These are phyloP conservation scores for Rhinoptilus africanus DNA, from an alignment of 2,113 vertebrate genomes.

Conservation along the genomic window DNA sequence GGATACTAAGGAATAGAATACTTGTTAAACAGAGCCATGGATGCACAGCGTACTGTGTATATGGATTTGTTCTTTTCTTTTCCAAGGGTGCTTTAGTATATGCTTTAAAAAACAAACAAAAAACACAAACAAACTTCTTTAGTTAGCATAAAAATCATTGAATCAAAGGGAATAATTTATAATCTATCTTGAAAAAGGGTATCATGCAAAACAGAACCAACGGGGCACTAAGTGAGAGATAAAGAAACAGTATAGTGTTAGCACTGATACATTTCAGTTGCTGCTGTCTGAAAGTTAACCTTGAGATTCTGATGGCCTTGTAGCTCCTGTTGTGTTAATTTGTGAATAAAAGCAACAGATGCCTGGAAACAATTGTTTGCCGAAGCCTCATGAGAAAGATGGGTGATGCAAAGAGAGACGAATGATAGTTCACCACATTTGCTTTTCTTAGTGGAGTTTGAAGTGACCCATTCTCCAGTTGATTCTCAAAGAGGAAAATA, in stretches of 20 bases:
- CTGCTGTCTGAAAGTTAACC: not conserved
- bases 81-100: not conserved
- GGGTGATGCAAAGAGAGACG: not conserved
- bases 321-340: not conserved
- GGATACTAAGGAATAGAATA: not conserved
- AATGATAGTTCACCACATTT: not conserved
- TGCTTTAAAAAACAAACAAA: not conserved
- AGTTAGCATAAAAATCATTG: not conserved
- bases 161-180: not conserved
- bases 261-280: not conserved
- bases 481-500: not conserved
- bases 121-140: not conserved
- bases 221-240: not conserved
- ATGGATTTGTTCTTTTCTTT: not conserved
- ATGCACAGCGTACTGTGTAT: not conserved
- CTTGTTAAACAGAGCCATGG: not conserved
- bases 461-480: not conserved
- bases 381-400: not conserved
- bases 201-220: not conserved
- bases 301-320: not conserved
- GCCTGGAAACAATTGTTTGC: not conserved
- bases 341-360: not conserved
- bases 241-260: not conserved
- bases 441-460: not conserved
- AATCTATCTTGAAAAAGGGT: not conserved